phyloP scores from a whole-genome alignment of 2,113 vertebrate genomes.

The Ceyx margarethae region DNA sequence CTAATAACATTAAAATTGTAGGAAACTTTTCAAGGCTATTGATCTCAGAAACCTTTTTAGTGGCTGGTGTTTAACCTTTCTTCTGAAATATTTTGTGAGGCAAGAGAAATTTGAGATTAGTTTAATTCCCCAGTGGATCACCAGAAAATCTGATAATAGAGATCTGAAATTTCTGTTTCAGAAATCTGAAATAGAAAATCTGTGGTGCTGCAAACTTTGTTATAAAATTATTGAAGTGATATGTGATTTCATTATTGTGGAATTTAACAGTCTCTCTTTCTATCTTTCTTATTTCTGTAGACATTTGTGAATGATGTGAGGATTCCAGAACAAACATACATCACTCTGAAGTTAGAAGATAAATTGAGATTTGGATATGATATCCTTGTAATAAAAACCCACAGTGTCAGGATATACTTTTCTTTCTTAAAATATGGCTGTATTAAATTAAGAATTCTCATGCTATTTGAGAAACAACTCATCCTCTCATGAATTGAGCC shows the following conservation, averaged over 20 bases:
- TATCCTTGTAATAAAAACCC: constrained; percentile 85
- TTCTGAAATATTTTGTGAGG: not conserved
- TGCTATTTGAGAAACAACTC: not conserved
- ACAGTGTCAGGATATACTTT: accelerated
- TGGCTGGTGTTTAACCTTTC: not conserved
- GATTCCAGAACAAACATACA: constrained; percentile 97
- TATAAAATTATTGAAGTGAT: not conserved
- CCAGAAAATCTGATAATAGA: no score
- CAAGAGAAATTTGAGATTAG: not conserved
- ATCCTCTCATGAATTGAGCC: not conserved
- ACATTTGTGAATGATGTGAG: constrained; percentile 97
- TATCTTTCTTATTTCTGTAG: constrained; percentile 69
- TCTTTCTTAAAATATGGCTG: not conserved
- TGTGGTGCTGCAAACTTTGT: not conserved
- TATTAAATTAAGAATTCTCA: not conserved
- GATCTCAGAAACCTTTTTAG: not conserved
- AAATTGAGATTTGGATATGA: constrained; percentile 99
- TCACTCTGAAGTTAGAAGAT: constrained; percentile 95
- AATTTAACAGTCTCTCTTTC: not conserved
- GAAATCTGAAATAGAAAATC: not conserved
- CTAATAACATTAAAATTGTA: not conserved
- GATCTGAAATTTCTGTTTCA: no score
- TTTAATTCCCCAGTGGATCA: not conserved
- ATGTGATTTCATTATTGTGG: not conserved
- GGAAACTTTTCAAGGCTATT: not conserved